Evolutionary conservation across 2,113 vertebrate species (phyloP).

Genomic region (Myotis lucifugus): DNA sequence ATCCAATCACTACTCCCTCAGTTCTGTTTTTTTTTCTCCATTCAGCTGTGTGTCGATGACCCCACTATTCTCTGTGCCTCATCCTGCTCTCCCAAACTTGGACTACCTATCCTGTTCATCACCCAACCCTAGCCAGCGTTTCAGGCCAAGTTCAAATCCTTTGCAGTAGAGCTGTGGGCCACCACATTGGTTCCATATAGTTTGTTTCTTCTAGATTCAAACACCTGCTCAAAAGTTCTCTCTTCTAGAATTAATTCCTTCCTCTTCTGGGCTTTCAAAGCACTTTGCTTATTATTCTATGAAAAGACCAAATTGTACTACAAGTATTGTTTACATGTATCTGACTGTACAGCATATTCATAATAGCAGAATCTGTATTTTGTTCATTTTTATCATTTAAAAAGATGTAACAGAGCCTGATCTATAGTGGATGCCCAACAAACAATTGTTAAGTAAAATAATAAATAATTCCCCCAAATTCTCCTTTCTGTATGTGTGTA

Average conservation of each 20-base stretch:
- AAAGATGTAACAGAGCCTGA: neutral
- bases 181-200: neutral
- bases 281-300: neutral
- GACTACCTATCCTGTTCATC: neutral
- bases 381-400: constrained; percentile 12
- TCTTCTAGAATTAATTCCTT: neutral
- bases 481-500: neutral
- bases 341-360: neutral
- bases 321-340: neutral
- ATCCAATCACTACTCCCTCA: neutral
- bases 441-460: constrained; percentile 19
- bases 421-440: neutral
- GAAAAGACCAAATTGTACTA: neutral
- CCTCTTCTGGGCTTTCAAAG: constrained; percentile 9
- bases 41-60: neutral
- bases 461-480: neutral
- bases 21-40: neutral
- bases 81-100: neutral
- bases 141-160: neutral
- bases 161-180: neutral
- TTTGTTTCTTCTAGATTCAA: neutral
- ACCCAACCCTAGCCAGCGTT: neutral
- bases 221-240: neutral
- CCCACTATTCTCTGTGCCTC: neutral
- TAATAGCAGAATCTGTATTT: neutral